Base-by-base conservation (phyloP, 2,888 invertebrate species). In the Adineta ricciae region DNA sequence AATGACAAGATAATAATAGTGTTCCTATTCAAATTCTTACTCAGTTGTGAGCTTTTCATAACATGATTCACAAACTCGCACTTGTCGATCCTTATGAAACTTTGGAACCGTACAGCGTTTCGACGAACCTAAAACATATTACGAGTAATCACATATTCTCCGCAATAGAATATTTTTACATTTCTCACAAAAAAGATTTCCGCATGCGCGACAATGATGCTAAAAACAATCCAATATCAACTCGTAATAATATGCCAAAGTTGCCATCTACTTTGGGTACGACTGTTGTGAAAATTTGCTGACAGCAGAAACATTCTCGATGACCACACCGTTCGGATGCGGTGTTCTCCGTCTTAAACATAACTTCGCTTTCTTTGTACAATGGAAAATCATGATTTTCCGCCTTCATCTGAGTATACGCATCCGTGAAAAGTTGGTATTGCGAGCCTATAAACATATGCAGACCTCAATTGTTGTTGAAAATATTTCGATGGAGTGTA, bases 131-230 rank as follows among this genome's bases (percentile, higher is more conserved):
- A n/a, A 27, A 64, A 21, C 27, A 27, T 24, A 5, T 27, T 64
- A 27, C 24, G 9, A 64, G 2, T 2, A 27, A 64, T 64, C 27
- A 11, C 14, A 24, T 27, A 2, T 27, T 27, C 2, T 5, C 14
- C 4, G n/a, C 5, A 27, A 2, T 50, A 19, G 19, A 16, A 2
- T 19, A 19, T 5, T 46, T 9, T 27, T 64, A 90, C 99, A 99
- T 87, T 95, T 95, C 86, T 92, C 93, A 90, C 99, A 99, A 90
- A 99, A 99, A 0, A 98, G 96, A 91, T 99, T 96, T 0, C 99
- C 99, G 91, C 99, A 99, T 85, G 96, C 96, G 84, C 99, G 93
- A 89, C 99, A 99, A 90, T 99, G 99, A 91, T 99, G 99, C 91
- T 93, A 89, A 2, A 88, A 89, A 86, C 14, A 49, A 89, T 86